A percentile compares a stretch with the other conserved stretches of the same genome.
These are phyloP conservation scores for Ceratina japonica DNA, from an alignment of 1,140 invertebrate genomes.

Conservation along the genomic window DNA sequence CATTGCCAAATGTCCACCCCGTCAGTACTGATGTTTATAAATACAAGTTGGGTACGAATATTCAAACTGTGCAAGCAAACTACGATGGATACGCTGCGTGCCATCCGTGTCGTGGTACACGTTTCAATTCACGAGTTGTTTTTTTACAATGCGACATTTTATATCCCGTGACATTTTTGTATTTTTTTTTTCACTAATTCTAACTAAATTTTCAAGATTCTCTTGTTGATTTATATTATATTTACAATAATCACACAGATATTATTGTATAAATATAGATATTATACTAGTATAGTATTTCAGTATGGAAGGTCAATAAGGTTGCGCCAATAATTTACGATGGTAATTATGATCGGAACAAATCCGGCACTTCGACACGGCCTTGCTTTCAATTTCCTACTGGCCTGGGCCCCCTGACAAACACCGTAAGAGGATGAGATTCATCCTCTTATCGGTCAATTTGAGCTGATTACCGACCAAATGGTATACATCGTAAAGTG, in stretches of 20 bases:
- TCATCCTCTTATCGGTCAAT: constrained; percentile 48
- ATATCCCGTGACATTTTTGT: no score
- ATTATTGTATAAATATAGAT: no score
- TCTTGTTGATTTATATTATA: no score
- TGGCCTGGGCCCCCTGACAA: neutral
- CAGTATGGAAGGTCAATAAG: no score
- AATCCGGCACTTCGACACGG: constrained; percentile 19
- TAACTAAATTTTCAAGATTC: no score
- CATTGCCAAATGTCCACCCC: neutral
- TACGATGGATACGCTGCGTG: constrained; percentile 17
- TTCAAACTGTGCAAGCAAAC: neutral
- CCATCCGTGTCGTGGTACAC: no score
- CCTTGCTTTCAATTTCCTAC: constrained; percentile 25
- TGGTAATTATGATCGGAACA: neutral
- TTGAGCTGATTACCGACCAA: constrained; percentile 41
- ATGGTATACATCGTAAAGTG: constrained; percentile 38
- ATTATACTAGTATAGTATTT: no score
- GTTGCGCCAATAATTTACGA: neutral
- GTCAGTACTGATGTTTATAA: neutral
- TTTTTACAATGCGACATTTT: no score
- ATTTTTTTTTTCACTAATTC: no score
- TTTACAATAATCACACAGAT: no score
- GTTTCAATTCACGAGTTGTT: no score
- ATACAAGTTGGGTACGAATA: neutral
- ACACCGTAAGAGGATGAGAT: constrained; percentile 40